Base-by-base conservation (phyloP, 2,113 vertebrate genomes). In the Triplophysa siluroides region DNA sequence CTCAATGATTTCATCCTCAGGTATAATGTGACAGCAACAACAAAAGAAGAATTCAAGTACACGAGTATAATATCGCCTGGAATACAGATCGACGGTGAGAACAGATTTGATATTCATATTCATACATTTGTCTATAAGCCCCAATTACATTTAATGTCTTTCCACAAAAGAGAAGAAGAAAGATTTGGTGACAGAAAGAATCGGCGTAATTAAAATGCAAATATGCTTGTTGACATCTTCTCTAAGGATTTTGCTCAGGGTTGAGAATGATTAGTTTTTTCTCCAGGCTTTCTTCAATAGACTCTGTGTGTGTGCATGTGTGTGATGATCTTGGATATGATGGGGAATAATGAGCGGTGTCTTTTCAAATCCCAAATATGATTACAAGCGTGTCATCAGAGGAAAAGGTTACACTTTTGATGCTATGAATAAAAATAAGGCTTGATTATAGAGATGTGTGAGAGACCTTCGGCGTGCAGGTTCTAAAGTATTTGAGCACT, bases 181-280 rank as follows among this genome's bases (percentile, higher is more conserved):
- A 52, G 50, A 43, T 11, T 73, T 7, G 0, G 47, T 38, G 52
- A 65, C 7, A 24, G 69, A 80, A 50, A 50, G 23, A 61, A 43
- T 14, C 54, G 33, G 38, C 3, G 52, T 75, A 78, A 79, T 83
- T 74, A 79, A 83, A 79, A 83, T 82, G 76, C 70, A 68, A 83
- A 79, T 83, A 26, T 0, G 9, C 63, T 66, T 26, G 50, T 52
- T 75, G 77, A 73, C 43, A 61, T 79, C 52, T 66, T 60, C 52
- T 67, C 43, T 68, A 21, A 58, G 69, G 41, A 75, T 63, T 79
- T 23, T 29, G 33, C 50, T 26, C 43, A 67, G 61, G 47, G 63
- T 21, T 21, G 52, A 75, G 79, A 33, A 33, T 67, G 61, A 80
- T 80, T 74, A 29, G 21, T 38, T 68, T 81, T 65, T 66, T 29